Evolutionary conservation across 2,797 vertebrate species (phyloP), one percentile per base, ranked within the genome.

Genomic region (Kryptolebias ocellatus): DNA sequence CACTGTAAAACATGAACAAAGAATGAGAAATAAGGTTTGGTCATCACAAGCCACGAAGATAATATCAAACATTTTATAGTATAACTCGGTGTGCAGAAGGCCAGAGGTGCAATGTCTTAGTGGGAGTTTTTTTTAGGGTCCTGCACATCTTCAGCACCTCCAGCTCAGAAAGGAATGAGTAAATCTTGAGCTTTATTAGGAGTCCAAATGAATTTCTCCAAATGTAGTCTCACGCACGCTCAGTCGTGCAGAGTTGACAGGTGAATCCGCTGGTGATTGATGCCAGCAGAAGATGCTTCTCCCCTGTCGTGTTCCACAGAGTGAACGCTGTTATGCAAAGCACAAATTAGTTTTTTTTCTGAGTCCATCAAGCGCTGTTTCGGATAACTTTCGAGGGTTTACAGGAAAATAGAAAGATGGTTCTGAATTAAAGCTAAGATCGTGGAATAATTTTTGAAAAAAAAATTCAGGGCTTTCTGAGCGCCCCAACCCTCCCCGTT

Each of bases 241-340:
- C 42, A 61, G 64, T 16, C 44, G 29, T 51, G 59, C 63, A 60
- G 61, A 16, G 45, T 14, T 85, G 81, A 79, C 81, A 83, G 76
- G 78, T 83, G 74, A 73, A 70, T 69, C 63, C 7, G 15, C 42
- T 53, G 58, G 45, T 86, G 84, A 88, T 73, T 79, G 81, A 87
- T 79, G 79, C 62, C 50, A 69, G 66, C 31, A 74, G 80, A 83
- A 67, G 10, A 58, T 75, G 53, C 61, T 45, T 52, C 5, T 27
- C 0, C 20, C 28, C 20, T 60, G 58, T 73, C 57, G 8, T 61
- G 70, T 74, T 63, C 63, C 60, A 72, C 60, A 67, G 42, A 45
- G 28, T 63, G 60, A 78, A 53, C 49, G 39, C 57, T 66, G 54
- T 61, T 60, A 63, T 59, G 62, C 58, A 70, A 75, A 80, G n/a